Conservation (phyloP, 2,888 invertebrate species). For the Graphium colonna region DNA sequence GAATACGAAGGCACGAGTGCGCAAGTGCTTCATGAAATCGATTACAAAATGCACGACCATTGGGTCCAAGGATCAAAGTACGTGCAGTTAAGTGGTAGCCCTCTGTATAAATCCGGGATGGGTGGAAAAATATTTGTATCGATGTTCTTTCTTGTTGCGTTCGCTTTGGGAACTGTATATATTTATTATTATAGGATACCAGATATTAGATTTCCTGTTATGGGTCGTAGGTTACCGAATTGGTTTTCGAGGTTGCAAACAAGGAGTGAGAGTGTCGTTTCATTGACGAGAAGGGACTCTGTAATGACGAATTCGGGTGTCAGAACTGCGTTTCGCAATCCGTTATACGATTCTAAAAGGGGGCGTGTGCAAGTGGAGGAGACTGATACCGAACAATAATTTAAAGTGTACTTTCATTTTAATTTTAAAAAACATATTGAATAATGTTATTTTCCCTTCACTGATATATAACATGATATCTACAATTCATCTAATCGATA, state of each 20-base stretch:
- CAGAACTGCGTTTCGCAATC: slow-evolving; percentile 62
- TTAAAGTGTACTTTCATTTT: too few species aligned
- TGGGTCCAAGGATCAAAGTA: slow-evolving; percentile 45
- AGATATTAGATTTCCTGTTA: slow-evolving; percentile 37
- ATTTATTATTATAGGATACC: slow-evolving; percentile 54
- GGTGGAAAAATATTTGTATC: slow-evolving; percentile 56
- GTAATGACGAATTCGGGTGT: slow-evolving; percentile 35
- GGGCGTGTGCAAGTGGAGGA: slow-evolving; percentile 54
- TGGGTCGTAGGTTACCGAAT: slow-evolving; percentile 34
- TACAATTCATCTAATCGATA: too few species aligned
- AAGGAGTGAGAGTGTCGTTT: slow-evolving; percentile 65
- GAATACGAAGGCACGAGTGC: slow-evolving; percentile 58
- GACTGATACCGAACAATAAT: slow-evolving; percentile 29
- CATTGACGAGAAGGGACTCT: slow-evolving; percentile 62
- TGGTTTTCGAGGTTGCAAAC: slow-evolving; percentile 54
- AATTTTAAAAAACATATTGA: too few species aligned
- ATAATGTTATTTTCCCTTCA: too few species aligned
- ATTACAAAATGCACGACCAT: slow-evolving; percentile 40
- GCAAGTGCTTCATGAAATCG: slow-evolving; percentile 47
- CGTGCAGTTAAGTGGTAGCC: slow-evolving; percentile 51
- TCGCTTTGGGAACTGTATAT: slow-evolving; percentile 49
- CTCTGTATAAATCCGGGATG: slow-evolving; percentile 47
- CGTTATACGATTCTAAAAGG: slow-evolving; percentile 64
- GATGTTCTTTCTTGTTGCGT: slow-evolving; percentile 54
- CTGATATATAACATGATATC: too few species aligned